Evolutionary conservation across 1,140 invertebrate species (phyloP).

Genomic region (Bombus ignitus): DNA sequence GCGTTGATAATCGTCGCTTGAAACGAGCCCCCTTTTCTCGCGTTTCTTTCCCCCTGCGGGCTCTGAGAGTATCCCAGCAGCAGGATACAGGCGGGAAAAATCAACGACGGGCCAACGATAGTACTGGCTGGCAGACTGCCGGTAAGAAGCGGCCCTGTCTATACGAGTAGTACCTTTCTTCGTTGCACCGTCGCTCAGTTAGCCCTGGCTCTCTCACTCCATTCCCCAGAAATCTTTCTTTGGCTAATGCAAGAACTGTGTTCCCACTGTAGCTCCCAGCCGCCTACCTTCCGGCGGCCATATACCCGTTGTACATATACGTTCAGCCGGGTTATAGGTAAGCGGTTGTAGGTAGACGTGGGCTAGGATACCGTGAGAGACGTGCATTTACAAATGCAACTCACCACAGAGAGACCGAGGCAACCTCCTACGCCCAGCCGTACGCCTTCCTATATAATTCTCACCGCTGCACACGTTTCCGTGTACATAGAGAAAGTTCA

Average conservation of each 20-base stretch:
- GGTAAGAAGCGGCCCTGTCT: conserved; percentile 38
- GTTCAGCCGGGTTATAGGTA: conserved; percentile 33
- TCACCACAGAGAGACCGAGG: conserved; percentile 51
- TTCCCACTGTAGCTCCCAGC: conserved; percentile 64
- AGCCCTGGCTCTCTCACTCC: conserved; percentile 33
- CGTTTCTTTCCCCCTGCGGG: background rate
- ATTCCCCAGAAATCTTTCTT: conserved; percentile 80
- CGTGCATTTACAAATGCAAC: conserved; percentile 69
- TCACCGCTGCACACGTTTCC: conserved; percentile 28
- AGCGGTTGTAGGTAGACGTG: conserved; percentile 47
- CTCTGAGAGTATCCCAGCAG: background rate
- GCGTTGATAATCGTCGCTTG: conserved; percentile 11
- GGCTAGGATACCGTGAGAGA: conserved; percentile 19
- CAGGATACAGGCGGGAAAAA: conserved; percentile 23
- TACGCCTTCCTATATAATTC: conserved; percentile 34
- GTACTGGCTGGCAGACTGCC: conserved; percentile 1
- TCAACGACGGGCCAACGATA: conserved; percentile 18
- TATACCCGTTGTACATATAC: conserved; percentile 55
- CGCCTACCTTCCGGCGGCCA: conserved; percentile 66
- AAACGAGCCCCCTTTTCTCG: conserved; percentile 6
- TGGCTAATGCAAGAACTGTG: conserved; percentile 81
- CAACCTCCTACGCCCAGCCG: background rate
- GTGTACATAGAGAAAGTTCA: conserved; percentile 38
- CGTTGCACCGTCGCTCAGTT: background rate
- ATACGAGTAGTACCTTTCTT: background rate